phyloP scores from a whole-genome alignment of 2,888 invertebrate species.

The Lobophora halterata region DNA sequence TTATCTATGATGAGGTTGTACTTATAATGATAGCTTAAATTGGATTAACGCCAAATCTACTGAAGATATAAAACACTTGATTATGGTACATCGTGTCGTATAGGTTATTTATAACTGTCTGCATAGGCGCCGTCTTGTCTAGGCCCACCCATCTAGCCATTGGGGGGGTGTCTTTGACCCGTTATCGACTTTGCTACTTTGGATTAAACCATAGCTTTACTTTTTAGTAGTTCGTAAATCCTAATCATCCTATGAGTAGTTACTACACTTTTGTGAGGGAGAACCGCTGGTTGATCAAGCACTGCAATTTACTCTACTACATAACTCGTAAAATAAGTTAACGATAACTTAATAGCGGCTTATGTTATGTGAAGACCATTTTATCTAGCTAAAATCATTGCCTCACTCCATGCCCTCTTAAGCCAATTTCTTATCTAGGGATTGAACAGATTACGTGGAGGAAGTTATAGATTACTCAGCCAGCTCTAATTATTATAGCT shows the following conservation, averaged over 20 bases:
- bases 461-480: slow-evolving; percentile 39
- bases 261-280: slow-evolving; percentile 7
- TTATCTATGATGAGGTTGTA: slow-evolving; percentile 8
- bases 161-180: slow-evolving; percentile 45
- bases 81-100: slow-evolving; percentile 47
- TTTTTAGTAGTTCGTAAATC: too few relatives aligned
- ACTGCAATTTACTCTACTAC: slow-evolving; percentile 10
- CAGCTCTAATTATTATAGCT: too few relatives aligned
- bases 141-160: slow-evolving; percentile 54
- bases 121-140: slow-evolving; percentile 60
- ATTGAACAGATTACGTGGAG: slow-evolving; percentile 34
- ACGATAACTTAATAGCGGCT: slow-evolving; percentile 14
- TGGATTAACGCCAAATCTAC: slow-evolving; percentile 46
- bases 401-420: slow-evolving; percentile 36
- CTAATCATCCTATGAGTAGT: slow-evolving; percentile 3
- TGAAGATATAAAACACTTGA: slow-evolving; percentile 28
- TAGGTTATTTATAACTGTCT: slow-evolving; percentile 49
- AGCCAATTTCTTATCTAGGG: slow-evolving; percentile 46
- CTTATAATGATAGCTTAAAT: slow-evolving; percentile 21
- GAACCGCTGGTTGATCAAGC: slow-evolving; percentile 12
- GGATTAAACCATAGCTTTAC: not conserved
- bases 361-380: slow-evolving; percentile 40
- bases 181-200: slow-evolving; percentile 6
- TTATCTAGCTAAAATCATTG: slow-evolving; percentile 52
- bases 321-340: not conserved